Base-by-base conservation (phyloP, 2,888 invertebrate species). In the Cryptophagus acutangulus region DNA sequence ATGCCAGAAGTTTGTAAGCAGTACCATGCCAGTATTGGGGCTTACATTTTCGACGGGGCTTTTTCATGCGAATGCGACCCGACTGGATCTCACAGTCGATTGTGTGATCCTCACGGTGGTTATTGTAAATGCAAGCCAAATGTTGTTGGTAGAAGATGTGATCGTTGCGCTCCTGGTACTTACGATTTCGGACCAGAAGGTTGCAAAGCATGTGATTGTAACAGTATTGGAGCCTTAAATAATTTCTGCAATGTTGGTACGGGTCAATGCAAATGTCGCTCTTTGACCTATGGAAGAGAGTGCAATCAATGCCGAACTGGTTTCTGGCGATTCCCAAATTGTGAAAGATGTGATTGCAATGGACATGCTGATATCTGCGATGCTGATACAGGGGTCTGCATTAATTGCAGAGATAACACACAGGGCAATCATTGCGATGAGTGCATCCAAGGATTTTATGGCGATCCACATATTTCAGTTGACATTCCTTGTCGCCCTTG, bases 321-420 rank as follows among this genome's bases (percentile, higher is more conserved):
- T 1, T 96, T 86, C 70, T 99, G 93, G 85, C 91, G 92, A 59
- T 99, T 96, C 76, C 99, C 99, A 0, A 86, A 90, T 60, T 99
- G 99, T 64, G 83, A 88, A 59, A 81, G 86, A 48, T 99, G 99
- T 69, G 86, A 93, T 63, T 99, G 99, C 67, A 93, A 99, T 64
- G 96, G 95, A 0, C 95, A 96, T 68, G 93, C 99, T 0, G 87
- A 93, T 51, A 82, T 80, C 52, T 99, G 99, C 68, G 92, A 97
- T 65, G 80, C 94, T 15, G 76, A 77, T 48, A 89, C 88, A 0
- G 99, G 99, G 3, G 82, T 82, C 30, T 99, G 99, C 67, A 77
- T 80, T 44, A 80, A 82, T 49, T 99, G 99, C 62, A 75, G 79
- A 54, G 92, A 96, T 66, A 83, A 75, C 53, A 93, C 96, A 0